Evolutionary conservation across 1,140 invertebrate species (phyloP).

Genomic region (Pseudomyrmex cubaensis): DNA sequence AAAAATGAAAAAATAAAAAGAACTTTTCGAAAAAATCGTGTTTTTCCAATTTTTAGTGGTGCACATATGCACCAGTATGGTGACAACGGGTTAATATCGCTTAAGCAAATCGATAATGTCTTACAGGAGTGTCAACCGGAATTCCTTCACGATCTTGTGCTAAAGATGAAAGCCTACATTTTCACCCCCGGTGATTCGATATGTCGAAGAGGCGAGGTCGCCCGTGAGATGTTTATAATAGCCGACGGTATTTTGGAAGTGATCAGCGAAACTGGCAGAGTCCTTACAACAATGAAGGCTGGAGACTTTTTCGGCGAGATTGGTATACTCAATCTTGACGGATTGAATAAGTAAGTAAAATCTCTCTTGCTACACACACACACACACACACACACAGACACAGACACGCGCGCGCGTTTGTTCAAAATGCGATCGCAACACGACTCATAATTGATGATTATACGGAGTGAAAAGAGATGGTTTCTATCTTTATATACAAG

Average conservation of each 20-base stretch:
- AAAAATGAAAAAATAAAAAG: too few relatives aligned
- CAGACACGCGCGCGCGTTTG: too few relatives aligned
- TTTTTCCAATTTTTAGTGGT: too few relatives aligned
- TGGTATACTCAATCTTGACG: constrained; percentile 97
- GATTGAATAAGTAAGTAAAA: constrained; percentile 94
- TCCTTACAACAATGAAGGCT: constrained; percentile 98
- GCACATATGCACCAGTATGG: too few relatives aligned
- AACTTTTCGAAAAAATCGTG: too few relatives aligned
- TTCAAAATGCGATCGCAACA: neutral
- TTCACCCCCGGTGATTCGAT: constrained; percentile 98
- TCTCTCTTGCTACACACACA: neutral
- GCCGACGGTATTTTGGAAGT: constrained; percentile 98
- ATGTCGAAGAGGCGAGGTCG: constrained; percentile 97
- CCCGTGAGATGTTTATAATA: constrained; percentile 99
- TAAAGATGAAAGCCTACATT: constrained; percentile 99
- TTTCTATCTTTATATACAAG: neutral
- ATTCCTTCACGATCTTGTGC: constrained; percentile 97
- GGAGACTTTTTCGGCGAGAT: constrained; percentile 99
- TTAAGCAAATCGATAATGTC: neutral
- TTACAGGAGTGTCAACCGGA: constrained; percentile 97
- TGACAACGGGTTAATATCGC: too few relatives aligned
- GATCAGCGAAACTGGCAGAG: constrained; percentile 96
- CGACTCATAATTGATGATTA: neutral
- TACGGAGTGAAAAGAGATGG: neutral
- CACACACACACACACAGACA: too few relatives aligned